Evolutionary conservation across 2,113 vertebrate species (phyloP).

Genomic region (Petroica traversi): DNA sequence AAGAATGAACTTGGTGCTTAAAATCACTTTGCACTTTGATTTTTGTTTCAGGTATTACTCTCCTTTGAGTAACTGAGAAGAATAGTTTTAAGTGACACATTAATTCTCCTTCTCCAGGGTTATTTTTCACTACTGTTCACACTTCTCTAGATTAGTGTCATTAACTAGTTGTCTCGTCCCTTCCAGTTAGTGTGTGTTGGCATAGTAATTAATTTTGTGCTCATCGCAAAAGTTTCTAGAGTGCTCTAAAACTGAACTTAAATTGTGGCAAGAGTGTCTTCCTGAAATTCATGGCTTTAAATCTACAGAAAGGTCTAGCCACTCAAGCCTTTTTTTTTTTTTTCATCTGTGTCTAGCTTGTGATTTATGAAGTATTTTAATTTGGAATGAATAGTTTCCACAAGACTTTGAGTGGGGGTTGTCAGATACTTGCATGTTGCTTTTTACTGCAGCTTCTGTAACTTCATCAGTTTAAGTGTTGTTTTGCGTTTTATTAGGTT

Average conservation of each 20-base stretch:
- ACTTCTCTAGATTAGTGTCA: not conserved
- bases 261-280: not conserved
- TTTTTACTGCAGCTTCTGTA: not conserved
- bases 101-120: not conserved
- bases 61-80: not conserved
- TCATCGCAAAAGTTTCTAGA: not conserved
- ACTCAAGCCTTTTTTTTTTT: not conserved
- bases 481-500: not conserved
- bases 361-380: not conserved
- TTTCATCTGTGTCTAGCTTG: not conserved
- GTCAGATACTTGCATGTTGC: accelerated
- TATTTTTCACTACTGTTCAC: not conserved
- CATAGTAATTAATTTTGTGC: not conserved
- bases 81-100: not conserved
- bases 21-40: not conserved
- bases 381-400: not conserved
- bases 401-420: not conserved
- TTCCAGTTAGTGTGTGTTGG: not conserved
- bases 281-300: not conserved
- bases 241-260: not conserved
- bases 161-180: not conserved
- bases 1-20: not conserved
- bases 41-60: not conserved
- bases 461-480: not conserved
- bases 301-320: not conserved